Percentiles rank a stretch among this genome's conserved stretches.
Conservation (phyloP, 2,888 invertebrate genomes). For the Drosophila emarginata region DNA sequence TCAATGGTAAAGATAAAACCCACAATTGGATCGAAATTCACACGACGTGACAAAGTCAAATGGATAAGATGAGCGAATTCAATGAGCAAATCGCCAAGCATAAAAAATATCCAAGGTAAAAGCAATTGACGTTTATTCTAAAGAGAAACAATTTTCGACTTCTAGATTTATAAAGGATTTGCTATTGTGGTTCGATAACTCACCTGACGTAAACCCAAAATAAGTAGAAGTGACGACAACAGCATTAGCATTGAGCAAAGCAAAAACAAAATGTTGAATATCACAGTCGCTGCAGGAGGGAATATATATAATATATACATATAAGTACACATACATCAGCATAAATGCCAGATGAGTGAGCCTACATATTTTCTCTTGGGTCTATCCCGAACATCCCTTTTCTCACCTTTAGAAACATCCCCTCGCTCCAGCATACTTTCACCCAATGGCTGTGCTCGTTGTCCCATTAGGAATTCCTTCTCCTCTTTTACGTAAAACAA, state of each 20-base stretch:
- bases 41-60: conserved; percentile 86
- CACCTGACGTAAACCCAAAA: conserved; percentile 89
- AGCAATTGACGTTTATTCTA: conserved; percentile 88
- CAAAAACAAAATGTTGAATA: conserved; percentile 87
- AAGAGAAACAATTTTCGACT: conserved; percentile 8
- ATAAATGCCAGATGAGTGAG: neutral
- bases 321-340: conserved; percentile 46
- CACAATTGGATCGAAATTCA: conserved; percentile 88
- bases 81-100: conserved; percentile 86
- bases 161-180: conserved; percentile 19
- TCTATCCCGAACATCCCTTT: neutral
- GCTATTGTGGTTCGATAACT: conserved; percentile 57
- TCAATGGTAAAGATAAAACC: conserved; percentile 90
- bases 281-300: conserved; percentile 87
- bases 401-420: conserved; percentile 79
- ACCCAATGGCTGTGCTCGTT: conserved; percentile 84
- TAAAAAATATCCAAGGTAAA: conserved; percentile 89
- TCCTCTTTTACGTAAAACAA: conserved; percentile 87
- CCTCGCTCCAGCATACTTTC: conserved; percentile 85
- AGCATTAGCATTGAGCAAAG: conserved; percentile 88
- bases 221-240: conserved; percentile 86
- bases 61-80: conserved; percentile 88
- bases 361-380: too few species aligned
- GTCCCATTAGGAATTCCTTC: conserved; percentile 86
- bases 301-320: conserved; percentile 18